Evolutionary conservation across 2,113 vertebrate species (phyloP).

Genomic region (human (Homo sapiens)): DNA sequence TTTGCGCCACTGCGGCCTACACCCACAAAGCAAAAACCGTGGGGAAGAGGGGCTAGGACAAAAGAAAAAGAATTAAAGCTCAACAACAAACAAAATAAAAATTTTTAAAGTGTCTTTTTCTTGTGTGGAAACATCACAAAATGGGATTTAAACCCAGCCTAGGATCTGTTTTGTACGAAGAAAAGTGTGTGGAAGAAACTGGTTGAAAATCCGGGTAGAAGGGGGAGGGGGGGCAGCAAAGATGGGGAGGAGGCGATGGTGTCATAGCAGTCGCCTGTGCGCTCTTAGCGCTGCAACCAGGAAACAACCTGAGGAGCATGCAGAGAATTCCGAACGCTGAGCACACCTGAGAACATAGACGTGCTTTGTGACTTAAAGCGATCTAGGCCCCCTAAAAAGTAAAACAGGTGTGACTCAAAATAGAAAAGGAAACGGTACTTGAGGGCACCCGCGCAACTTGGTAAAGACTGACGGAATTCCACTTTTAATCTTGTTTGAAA

Average conservation of each 20-base stretch:
- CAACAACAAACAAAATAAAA: not conserved
- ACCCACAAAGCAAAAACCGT: not conserved
- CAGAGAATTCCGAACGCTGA: not conserved
- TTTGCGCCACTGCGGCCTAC: constrained; percentile 43
- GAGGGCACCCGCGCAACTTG: not conserved
- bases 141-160: not conserved
- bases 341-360: not conserved
- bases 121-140: not conserved
- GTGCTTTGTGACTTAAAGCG: not conserved
- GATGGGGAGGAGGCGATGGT: not conserved
- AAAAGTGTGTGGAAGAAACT: not conserved
- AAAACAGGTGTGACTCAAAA: not conserved
- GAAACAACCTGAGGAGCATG: constrained; percentile 51
- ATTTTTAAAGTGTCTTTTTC: not conserved
- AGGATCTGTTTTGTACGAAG: not conserved
- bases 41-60: not conserved
- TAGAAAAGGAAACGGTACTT: not conserved
- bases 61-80: not conserved
- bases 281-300: not conserved
- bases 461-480: not conserved
- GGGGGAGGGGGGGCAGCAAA: not conserved
- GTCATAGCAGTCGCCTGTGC: not conserved
- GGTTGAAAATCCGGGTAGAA: not conserved
- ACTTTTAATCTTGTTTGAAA: constrained; percentile 34
- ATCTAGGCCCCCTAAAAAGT: not conserved